Evolutionary conservation across 1,140 invertebrate genomes (phyloP), one percentile per base, ranked within the genome.

Genomic region (Musca vetustissima): DNA sequence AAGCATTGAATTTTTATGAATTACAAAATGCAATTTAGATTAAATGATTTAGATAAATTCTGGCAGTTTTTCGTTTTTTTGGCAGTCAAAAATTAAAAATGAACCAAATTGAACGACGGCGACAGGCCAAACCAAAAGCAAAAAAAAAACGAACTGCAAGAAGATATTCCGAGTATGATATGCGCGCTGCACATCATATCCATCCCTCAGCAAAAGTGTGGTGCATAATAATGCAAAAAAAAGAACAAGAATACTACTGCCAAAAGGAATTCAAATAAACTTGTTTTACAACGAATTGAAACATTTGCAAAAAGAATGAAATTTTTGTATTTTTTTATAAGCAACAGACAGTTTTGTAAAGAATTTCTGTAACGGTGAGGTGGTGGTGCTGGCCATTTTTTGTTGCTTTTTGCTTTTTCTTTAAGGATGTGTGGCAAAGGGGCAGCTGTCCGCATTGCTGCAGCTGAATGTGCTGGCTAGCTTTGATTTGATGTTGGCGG

Each of bases 51-150:
- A 43, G 57, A 61, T 61, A 61, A 61, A 61, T 61, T 61, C 36
- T 61, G 57, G 57, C 57, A 61, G 57, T 61, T 61, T 43, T 61
- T 61, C 28, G 57, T 61, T 61, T 43, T 61, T 61, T 57, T 57
- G 57, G 57, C 57, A 43, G 36, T 43, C 36, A 43, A 43, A 43
- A 43, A 43, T 43, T 43, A 43, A 9, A 43, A 43, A 43, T 43
- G 11, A 43, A 13, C 6, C 6, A 43, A 43, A 43, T 8, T 43
- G 36, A 43, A 43, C 6, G 36, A 43, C 36, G 36, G 36, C 36
- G 36, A 43, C 36, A 43, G 36, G 1, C 36, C 36, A 36, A 32
- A 43, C 28, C 15, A 57, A 57, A n/a, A 0, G 11, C 22, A 59
- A 59, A n/a, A n/a, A n/a, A n/a, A n/a, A n/a, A n/a, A n/a, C n/a